Evolutionary conservation across 2,797 vertebrate species (phyloP).

Genomic region (Sebastes iracundus): DNA sequence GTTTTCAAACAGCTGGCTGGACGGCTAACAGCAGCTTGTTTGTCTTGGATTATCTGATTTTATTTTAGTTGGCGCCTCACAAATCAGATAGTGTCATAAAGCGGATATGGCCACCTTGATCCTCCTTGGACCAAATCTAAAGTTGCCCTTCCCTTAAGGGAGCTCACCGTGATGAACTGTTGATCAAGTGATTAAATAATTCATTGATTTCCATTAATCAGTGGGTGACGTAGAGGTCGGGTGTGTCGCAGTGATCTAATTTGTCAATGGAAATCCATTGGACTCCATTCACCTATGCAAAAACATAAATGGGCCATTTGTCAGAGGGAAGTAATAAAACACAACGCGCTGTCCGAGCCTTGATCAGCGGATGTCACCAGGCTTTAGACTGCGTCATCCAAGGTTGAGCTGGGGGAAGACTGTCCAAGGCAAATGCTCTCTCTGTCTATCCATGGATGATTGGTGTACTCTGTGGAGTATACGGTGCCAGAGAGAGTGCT

Average conservation of each 20-base stretch:
- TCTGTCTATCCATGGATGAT: slow-evolving; percentile 52
- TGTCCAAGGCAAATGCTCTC: slow-evolving; percentile 39
- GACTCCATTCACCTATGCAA: slow-evolving; percentile 53
- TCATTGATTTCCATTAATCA: slow-evolving; percentile 64
- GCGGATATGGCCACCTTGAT: slow-evolving; percentile 8
- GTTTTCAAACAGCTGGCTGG: neutral
- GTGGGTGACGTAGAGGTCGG: slow-evolving; percentile 23
- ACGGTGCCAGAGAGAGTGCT: slow-evolving; percentile 34
- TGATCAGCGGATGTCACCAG: slow-evolving; percentile 31
- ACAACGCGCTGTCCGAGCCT: slow-evolving; percentile 23
- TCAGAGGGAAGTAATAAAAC: slow-evolving; percentile 25
- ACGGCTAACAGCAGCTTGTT: neutral
- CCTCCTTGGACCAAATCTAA: slow-evolving; percentile 13
- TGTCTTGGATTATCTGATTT: neutral
- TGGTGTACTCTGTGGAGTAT: slow-evolving; percentile 42
- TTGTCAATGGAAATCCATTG: slow-evolving; percentile 59
- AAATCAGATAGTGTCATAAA: neutral
- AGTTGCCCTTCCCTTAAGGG: slow-evolving; percentile 29
- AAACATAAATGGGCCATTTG: slow-evolving; percentile 52
- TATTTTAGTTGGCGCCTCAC: neutral
- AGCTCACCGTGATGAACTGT: slow-evolving; percentile 41
- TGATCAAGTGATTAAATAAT: slow-evolving; percentile 69
- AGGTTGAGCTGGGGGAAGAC: slow-evolving; percentile 25
- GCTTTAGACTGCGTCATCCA: slow-evolving; percentile 15
- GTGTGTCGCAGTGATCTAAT: slow-evolving; percentile 40